phyloP scores from a whole-genome alignment of 2,888 invertebrate species.

The Bruchidius siliquastri region DNA sequence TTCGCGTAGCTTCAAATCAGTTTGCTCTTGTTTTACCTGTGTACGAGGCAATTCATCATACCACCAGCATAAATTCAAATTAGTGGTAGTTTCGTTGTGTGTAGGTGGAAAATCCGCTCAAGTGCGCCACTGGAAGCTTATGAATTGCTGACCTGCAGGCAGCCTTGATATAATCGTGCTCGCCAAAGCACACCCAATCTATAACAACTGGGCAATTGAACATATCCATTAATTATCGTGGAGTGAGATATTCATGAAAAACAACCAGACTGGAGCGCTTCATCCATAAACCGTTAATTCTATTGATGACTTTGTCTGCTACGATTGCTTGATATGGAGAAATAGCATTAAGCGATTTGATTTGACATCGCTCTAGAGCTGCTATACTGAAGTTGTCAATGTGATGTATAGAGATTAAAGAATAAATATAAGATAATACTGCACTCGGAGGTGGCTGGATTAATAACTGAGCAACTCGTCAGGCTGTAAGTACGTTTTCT shows the following conservation, averaged over 20 bases:
- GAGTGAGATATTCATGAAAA: constrained; percentile 1
- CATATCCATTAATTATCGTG: constrained; percentile 2
- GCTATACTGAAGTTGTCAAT: too few species aligned
- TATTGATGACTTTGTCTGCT: not conserved
- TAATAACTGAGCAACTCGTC: too few species aligned
- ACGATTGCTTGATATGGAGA: not conserved
- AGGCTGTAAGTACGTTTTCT: too few species aligned
- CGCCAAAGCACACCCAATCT: constrained; percentile 1
- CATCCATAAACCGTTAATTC: not conserved
- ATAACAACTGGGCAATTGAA: constrained; percentile 5
- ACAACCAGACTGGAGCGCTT: not conserved
- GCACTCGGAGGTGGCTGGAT: too few species aligned
- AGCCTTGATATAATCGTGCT: not conserved
- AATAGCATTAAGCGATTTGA: too few species aligned
- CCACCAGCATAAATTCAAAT: not conserved
- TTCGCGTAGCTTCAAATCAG: not conserved
- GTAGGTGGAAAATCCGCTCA: not conserved
- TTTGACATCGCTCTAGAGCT: too few species aligned
- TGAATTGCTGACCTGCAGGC: not conserved
- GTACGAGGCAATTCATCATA: not conserved
- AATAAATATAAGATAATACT: too few species aligned
- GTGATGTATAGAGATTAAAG: too few species aligned
- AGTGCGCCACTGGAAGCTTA: not conserved
- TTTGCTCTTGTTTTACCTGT: not conserved
- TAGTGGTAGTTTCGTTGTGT: not conserved